A percentile compares a stretch with the other conserved stretches of the same genome.
phyloP scores from a whole-genome alignment of 2,797 vertebrate species.

The Pogonophryne albipinna region DNA sequence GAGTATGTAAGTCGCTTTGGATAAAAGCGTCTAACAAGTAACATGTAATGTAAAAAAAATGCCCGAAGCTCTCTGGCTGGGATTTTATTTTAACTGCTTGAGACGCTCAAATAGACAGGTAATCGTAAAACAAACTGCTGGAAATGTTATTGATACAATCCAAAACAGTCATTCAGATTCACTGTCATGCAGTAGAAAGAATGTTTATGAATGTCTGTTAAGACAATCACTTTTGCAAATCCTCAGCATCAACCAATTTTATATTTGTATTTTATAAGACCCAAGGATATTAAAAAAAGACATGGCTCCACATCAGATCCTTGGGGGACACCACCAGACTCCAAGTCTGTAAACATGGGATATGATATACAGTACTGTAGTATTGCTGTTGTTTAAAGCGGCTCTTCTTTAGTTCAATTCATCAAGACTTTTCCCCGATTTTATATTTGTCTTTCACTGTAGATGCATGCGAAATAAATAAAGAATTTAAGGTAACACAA shows the following conservation, averaged over 20 bases:
- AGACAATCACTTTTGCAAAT: not conserved
- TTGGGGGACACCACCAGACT: slow-evolving; percentile 19
- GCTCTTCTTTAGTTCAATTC: too few relatives aligned
- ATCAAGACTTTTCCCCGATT: too few relatives aligned
- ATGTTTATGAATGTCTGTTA: not conserved
- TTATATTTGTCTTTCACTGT: too few relatives aligned
- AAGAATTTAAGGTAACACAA: too few relatives aligned
- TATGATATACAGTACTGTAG: too few relatives aligned
- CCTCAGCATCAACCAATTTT: not conserved
- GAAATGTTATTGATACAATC: not conserved
- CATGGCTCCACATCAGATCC: slow-evolving; percentile 20
- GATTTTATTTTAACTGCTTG: not conserved
- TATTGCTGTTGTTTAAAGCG: too few relatives aligned
- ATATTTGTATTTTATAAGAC: not conserved
- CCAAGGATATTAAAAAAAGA: slow-evolving; percentile 4
- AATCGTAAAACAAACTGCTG: not conserved
- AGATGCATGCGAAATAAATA: too few relatives aligned
- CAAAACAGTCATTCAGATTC: not conserved
- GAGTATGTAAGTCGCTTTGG: too few relatives aligned
- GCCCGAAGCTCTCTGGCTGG: slow-evolving; percentile 3
- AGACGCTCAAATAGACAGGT: slow-evolving; percentile 10
- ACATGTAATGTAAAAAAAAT: too few relatives aligned
- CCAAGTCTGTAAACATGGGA: too few relatives aligned
- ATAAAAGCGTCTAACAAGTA: not conserved
- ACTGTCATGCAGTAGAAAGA: not conserved